phyloP scores from a whole-genome alignment of 2,888 invertebrate species.

The Falcaria lacertinaria region DNA sequence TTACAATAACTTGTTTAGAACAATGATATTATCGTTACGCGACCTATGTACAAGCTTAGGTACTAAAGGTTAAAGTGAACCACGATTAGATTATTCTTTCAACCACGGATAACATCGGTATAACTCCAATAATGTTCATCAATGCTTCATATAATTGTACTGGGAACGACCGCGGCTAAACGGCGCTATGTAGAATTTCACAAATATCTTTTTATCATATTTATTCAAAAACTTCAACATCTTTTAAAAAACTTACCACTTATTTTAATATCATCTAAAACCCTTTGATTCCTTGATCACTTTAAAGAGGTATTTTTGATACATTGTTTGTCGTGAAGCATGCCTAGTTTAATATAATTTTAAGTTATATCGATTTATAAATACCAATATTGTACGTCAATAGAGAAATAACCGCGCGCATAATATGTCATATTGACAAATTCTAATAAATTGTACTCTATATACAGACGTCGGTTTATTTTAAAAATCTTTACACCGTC shows the following conservation, averaged over 20 bases:
- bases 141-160: conserved; percentile 34
- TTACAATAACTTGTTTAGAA: conserved; percentile 27
- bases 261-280: conserved; percentile 64
- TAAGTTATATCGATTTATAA: conserved; percentile 32
- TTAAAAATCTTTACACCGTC: conserved; percentile 41
- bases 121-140: conserved; percentile 35
- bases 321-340: conserved; percentile 51
- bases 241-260: conserved; percentile 68
- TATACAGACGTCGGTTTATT: conserved; percentile 55
- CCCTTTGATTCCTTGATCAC: conserved; percentile 75
- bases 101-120: conserved; percentile 57
- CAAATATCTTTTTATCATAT: conserved; percentile 39
- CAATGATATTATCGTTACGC: conserved; percentile 25
- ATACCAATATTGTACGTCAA: conserved; percentile 9
- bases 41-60: conserved; percentile 47
- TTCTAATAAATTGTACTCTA: conserved; percentile 62
- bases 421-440: conserved; percentile 25
- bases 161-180: conserved; percentile 21
- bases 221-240: conserved; percentile 56
- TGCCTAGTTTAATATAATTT: too few relatives aligned
- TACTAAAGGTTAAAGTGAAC: conserved; percentile 25
- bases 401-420: conserved; percentile 10
- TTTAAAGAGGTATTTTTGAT: conserved; percentile 76
- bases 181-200: conserved; percentile 66
- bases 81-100: conserved; percentile 33